Evolutionary conservation across 2,888 invertebrate species (phyloP), one percentile per base, ranked within the genome.

Genomic region (Eucera pruinosa): DNA sequence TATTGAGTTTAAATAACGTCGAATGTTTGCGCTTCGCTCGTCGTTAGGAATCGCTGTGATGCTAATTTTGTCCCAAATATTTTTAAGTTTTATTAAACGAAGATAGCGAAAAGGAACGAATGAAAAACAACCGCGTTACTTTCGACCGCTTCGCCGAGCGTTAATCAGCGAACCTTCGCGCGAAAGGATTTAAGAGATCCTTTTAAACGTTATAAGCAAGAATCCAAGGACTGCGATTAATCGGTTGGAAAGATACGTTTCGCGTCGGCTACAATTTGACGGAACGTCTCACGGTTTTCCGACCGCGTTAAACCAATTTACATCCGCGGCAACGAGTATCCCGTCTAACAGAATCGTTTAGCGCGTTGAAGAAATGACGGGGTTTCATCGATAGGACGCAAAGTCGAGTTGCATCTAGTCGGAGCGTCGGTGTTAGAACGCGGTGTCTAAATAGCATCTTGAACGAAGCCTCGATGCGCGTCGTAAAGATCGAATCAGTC

Each of bases 391-490:
- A 70, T 50, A 41, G 11, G 18, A 70, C 74, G 70, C 62, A 43
- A 33, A 33, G n/a, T n/a, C 33, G 57, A n/a, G 30, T 48, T 11
- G 62, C 30, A 30, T 70, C 41, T 13, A 36, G 39, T 23, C 39
- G 9, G 25, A 5, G 27, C 30, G 62, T 50, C 36, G n/a, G 66
- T 52, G 58, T 64, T 45, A 25, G 74, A 67, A 64, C 58, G 45
- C 58, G 23, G 33, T 58, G 74, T 75, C 74, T 65, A 75, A 75
- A 70, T 25, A 50, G 57, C 47, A 6, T 27, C 54, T n/a, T 18
- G 61, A 20, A 15, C 39, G 39, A 5, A 13, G 15, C n/a, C 50
- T 18, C 55, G 55, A 48, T 39, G 41, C 43, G n/a, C 47, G 33
- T 30, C 25, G 71, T 20, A 23, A 55, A 45, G n/a, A 52, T 68